Conservation (phyloP, 1,140 invertebrate species). For the Hermatobates lingyangjiaoensis region DNA sequence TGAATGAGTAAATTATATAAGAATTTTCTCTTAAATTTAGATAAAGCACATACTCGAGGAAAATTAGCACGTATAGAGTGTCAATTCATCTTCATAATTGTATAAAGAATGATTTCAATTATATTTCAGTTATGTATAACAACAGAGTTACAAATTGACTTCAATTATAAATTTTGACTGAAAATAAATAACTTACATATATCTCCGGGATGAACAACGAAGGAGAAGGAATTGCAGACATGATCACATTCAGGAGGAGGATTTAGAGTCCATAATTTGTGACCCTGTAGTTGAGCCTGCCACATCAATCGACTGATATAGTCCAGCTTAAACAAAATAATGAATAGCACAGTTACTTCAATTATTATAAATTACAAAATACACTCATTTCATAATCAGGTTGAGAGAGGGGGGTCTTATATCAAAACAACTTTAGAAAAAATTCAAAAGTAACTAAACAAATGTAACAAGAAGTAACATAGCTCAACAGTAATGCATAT, state of each 20-base stretch:
- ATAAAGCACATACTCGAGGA: too few relatives aligned
- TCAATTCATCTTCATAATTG: too few relatives aligned
- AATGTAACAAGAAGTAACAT: not conserved
- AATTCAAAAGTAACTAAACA: not conserved
- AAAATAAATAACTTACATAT: slow-evolving; percentile 47
- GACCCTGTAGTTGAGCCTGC: slow-evolving; percentile 78
- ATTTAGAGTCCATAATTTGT: slow-evolving; percentile 66
- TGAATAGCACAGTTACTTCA: not conserved
- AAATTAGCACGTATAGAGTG: too few relatives aligned
- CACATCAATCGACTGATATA: slow-evolving; percentile 79
- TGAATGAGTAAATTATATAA: too few relatives aligned
- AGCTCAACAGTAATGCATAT: too few relatives aligned
- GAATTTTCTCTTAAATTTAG: too few relatives aligned
- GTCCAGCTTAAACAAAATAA: slow-evolving; percentile 47
- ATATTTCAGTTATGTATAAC: too few relatives aligned
- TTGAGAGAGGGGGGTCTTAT: not conserved
- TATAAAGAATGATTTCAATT: too few relatives aligned
- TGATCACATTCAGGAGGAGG: slow-evolving; percentile 77
- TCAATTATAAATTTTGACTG: too few relatives aligned
- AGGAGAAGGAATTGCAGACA: slow-evolving; percentile 49
- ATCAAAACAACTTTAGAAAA: not conserved
- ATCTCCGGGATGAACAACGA: slow-evolving; percentile 68
- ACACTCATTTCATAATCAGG: not conserved
- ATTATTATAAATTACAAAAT: not conserved
- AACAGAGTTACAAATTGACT: too few relatives aligned